Base-by-base conservation (phyloP, 2,113 vertebrate genomes). In the Pterophyllum scalare region DNA sequence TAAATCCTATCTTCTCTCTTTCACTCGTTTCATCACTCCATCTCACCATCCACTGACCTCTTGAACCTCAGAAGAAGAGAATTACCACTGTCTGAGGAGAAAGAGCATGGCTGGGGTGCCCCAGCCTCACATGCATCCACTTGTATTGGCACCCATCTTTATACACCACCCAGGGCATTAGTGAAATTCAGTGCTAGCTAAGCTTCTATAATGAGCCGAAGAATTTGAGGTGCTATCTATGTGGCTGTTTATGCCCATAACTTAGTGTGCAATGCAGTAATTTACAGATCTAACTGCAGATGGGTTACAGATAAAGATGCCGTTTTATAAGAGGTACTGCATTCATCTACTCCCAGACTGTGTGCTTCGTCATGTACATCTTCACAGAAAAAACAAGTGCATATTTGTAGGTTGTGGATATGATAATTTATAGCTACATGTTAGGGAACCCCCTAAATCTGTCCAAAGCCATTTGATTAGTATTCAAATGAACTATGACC, bases 1-100 rank as follows among this genome's bases (percentile, higher is more conserved):
- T 92, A 94, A 95, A 95, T 94, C 95, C 89, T 82, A 88, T 93
- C 90, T 88, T 86, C 85, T 91, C 87, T 92, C 65, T 82, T 89
- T 92, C 81, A 80, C 77, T 75, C 70, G 31, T 80, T 83, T 81
- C 87, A 86, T 90, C 83, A 62, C 81, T 81, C 88, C 80, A 87
- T 93, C 91, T 86, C 84, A 89, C 92, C 92, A 80, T 88, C 77
- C 76, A 58, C 77, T 80, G 80, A 93, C 93, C 88, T 89, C 75
- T 65, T 88, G 59, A 92, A 92, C 90, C 89, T 76, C 33, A 1
- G 59, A 87, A 84, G 90, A 85, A 83, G 85, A 91, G 93, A 95
- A 95, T 96, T 93, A 94, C 92, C 89, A 89, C 85, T 80, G 83
- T 90, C 88, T 79, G 62, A 92, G 26, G 84, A 90, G 91, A 91